A percentile compares a stretch with the other conserved stretches of the same genome.
These are phyloP conservation scores for Tetraneura akinire DNA, from an alignment of 1,140 invertebrate genomes.

Conservation along the genomic window DNA sequence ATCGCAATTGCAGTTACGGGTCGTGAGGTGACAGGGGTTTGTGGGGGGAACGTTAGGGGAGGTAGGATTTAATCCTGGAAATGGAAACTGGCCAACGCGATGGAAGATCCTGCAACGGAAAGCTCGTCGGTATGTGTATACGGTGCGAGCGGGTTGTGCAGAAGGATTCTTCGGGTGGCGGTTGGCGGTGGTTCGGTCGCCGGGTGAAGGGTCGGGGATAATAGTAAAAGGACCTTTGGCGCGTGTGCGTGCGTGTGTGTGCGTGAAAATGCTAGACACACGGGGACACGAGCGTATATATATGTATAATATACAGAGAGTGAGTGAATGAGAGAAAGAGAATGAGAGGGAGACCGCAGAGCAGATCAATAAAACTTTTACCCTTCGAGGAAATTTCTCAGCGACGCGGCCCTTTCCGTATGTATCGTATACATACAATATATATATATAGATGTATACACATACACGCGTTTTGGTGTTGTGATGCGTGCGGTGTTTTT, in stretches of 20 bases:
- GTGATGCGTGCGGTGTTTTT: slow-evolving; percentile 17
- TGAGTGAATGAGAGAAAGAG: no score
- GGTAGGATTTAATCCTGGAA: slow-evolving; percentile 49
- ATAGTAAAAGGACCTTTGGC: slow-evolving; percentile 33
- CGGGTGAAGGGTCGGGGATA: not conserved
- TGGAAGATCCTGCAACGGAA: slow-evolving; percentile 8
- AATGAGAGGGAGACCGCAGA: not conserved
- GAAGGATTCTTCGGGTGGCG: not conserved
- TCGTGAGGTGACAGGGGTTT: no score
- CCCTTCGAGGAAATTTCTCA: slow-evolving; percentile 51
- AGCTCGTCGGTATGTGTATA: no score
- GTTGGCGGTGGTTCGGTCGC: not conserved
- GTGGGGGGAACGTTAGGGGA: not conserved
- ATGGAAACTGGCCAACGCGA: slow-evolving; percentile 49
- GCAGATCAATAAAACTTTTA: slow-evolving; percentile 51
- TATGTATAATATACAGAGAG: not conserved
- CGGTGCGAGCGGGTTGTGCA: not conserved
- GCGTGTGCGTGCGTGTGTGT: not conserved
- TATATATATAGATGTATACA: not conserved
- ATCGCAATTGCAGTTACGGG: not conserved
- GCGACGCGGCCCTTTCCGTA: slow-evolving; percentile 28
- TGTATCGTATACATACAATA: not conserved
- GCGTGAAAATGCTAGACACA: not conserved
- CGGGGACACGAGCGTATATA: not conserved
- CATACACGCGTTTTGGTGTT: not conserved